Conservation (phyloP, 2,888 invertebrate species). For the Catonia carolina region DNA sequence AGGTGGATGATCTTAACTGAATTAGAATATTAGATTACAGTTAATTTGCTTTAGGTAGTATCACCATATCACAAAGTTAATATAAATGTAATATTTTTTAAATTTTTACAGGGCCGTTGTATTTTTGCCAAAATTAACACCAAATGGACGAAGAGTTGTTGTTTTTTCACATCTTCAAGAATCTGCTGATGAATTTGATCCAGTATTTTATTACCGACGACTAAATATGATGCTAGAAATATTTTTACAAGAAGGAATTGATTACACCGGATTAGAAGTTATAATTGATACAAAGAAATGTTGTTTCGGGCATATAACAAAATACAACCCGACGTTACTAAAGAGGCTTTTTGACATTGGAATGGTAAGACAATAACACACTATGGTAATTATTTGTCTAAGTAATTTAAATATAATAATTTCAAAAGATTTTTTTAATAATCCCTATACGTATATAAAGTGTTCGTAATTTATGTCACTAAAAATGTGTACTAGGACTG, state of each 20-base stretch:
- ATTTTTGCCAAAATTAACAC: slow-evolving; percentile 26
- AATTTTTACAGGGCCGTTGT: slow-evolving; percentile 29
- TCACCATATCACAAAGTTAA: too few species aligned
- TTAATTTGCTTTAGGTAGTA: too few species aligned
- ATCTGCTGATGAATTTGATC: slow-evolving; percentile 30
- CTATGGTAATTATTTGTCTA: too few species aligned
- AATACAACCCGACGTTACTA: slow-evolving; percentile 30
- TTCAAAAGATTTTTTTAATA: too few species aligned
- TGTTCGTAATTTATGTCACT: too few species aligned
- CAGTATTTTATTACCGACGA: slow-evolving; percentile 28
- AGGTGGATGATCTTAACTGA: too few species aligned
- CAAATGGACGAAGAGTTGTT: slow-evolving; percentile 27
- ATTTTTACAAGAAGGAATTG: slow-evolving; percentile 30
- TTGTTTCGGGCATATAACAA: slow-evolving; percentile 28
- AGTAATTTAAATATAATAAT: too few species aligned
- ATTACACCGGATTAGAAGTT: slow-evolving; percentile 29
- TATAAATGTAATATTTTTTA: too few species aligned
- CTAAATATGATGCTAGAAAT: slow-evolving; percentile 31
- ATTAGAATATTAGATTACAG: too few species aligned
- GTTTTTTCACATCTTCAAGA: slow-evolving; percentile 29
- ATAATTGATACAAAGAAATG: slow-evolving; percentile 31
- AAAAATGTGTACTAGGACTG: too few species aligned
- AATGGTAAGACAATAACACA: slow-evolving; percentile 30
- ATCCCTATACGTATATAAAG: too few species aligned
- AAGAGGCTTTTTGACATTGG: slow-evolving; percentile 28